Conservation (phyloP, 1,140 invertebrate species). For the Bemisia tabaci region DNA sequence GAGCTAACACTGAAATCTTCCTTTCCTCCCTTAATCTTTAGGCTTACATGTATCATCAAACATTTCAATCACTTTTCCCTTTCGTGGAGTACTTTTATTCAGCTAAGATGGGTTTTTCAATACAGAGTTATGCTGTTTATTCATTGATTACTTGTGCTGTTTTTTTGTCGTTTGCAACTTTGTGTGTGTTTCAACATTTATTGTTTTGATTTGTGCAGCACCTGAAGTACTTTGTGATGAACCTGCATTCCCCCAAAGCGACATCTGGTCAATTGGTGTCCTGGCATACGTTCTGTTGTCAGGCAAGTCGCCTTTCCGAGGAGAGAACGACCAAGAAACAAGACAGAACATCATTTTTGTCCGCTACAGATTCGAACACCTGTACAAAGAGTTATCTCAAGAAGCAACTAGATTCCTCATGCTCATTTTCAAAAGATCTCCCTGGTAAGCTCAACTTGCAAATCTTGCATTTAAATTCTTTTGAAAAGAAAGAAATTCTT, state of each 20-base stretch:
- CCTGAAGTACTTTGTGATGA: constrained; percentile 86
- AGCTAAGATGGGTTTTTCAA: no score
- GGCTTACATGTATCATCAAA: no score
- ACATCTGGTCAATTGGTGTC: constrained; percentile 92
- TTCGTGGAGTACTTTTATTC: no score
- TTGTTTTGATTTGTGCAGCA: constrained; percentile 40
- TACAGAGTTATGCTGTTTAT: no score
- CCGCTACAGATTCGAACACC: constrained; percentile 83
- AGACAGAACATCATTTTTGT: constrained; percentile 84
- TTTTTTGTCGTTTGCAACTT: no score
- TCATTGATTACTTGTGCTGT: no score
- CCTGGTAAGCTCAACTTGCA: constrained; percentile 45
- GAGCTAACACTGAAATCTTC: no score
- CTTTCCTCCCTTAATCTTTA: no score
- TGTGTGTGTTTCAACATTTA: no score
- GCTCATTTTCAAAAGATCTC: constrained; percentile 84
- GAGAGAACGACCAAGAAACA: constrained; percentile 67
- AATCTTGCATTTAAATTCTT: constrained; percentile 14
- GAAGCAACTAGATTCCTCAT: constrained; percentile 90
- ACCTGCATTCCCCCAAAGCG: constrained; percentile 71
- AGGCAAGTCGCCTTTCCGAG: constrained; percentile 83
- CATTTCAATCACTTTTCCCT: no score
- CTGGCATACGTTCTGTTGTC: constrained; percentile 88
- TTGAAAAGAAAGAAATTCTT: constrained; percentile 4
- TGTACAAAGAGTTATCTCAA: constrained; percentile 87